phyloP scores from a whole-genome alignment of 2,888 invertebrate species.

The Latheticus oryzae region DNA sequence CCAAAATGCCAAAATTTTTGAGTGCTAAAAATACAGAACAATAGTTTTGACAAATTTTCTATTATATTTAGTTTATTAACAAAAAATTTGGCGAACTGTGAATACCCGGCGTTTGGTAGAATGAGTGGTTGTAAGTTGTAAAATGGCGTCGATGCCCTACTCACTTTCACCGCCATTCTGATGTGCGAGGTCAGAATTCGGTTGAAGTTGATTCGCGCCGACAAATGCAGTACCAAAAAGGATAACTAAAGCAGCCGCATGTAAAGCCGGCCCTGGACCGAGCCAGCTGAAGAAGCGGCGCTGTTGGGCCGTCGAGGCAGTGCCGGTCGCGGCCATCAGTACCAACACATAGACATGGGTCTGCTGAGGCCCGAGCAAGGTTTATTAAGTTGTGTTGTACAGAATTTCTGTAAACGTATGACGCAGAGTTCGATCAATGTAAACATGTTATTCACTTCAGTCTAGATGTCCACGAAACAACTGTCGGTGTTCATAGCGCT shows the following conservation, averaged over 20 bases:
- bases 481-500: conserved; percentile 22
- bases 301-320: conserved; percentile 53
- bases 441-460: conserved; percentile 51
- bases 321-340: conserved; percentile 59
- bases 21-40: no score
- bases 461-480: conserved; percentile 37
- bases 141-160: conserved; percentile 34
- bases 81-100: no score
- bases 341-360: conserved; percentile 49
- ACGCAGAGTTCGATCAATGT: conserved; percentile 47
- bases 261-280: conserved; percentile 46
- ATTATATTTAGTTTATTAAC: no score
- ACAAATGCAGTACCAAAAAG: conserved; percentile 37
- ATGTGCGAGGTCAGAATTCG: conserved; percentile 41
- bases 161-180: conserved; percentile 48
- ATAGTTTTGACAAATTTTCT: conserved; percentile 23
- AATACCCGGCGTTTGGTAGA: no score
- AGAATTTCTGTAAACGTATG: conserved; percentile 48
- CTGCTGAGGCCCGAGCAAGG: conserved; percentile 49
- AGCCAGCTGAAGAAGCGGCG: conserved; percentile 54
- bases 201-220: conserved; percentile 42
- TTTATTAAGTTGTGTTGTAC: conserved; percentile 43
- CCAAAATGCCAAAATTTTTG: no score
- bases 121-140: no score
- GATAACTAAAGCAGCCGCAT: conserved; percentile 45